A percentile compares a stretch with the other conserved stretches of the same genome.
These are phyloP conservation scores for Gerris buenoi DNA, from an alignment of 1,140 invertebrate genomes.

Conservation along the genomic window DNA sequence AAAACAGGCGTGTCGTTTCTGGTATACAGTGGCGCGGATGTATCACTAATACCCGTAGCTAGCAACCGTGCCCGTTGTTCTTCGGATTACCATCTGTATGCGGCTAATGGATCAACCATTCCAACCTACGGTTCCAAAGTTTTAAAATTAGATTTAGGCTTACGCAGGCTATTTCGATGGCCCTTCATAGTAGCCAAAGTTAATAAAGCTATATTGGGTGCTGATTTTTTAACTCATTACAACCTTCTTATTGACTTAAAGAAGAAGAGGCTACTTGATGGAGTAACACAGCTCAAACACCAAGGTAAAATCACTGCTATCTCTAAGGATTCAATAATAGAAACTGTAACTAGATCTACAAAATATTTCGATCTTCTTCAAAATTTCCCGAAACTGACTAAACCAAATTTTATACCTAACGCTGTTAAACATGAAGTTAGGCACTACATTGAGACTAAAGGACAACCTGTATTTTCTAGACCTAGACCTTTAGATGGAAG, in stretches of 20 bases:
- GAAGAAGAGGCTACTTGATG: not conserved
- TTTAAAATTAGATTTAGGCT: conserved; percentile 24
- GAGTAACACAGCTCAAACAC: not conserved
- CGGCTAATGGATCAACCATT: no score
- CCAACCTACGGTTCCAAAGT: conserved; percentile 37
- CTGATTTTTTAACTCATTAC: conserved; percentile 9
- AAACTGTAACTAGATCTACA: conserved; percentile 1
- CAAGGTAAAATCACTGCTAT: not conserved
- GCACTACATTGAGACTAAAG: conserved; percentile 23
- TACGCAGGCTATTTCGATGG: conserved; percentile 31
- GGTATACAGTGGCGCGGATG: not conserved
- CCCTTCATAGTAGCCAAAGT: conserved; percentile 6
- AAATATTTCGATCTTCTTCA: not conserved
- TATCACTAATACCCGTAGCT: not conserved
- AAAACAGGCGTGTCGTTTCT: not conserved
- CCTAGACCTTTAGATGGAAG: conserved; percentile 25
- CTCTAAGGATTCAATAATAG: not conserved
- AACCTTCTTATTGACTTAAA: conserved; percentile 7
- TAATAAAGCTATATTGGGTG: not conserved
- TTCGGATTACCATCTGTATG: no score
- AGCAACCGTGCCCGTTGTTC: no score
- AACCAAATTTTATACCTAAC: conserved; percentile 3
- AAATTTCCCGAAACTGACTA: not conserved
- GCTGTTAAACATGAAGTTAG: not conserved
- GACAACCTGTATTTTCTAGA: conserved; percentile 25